Conservation (phyloP, 2,113 vertebrate genomes). For the Dicrurus megarhynchus region DNA sequence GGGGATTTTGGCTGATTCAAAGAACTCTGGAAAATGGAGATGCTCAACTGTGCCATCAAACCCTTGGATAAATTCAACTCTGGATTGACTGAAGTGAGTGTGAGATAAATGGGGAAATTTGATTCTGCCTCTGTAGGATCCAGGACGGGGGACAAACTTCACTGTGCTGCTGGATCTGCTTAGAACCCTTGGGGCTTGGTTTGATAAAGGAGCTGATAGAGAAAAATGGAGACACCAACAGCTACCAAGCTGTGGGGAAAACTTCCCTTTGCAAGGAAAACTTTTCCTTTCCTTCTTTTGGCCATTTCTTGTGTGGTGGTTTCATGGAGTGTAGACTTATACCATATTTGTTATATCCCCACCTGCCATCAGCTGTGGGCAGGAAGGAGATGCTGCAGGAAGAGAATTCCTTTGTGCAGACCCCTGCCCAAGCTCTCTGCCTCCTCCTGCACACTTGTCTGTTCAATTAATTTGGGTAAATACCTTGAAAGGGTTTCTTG, state of each 20-base stretch:
- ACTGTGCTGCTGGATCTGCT: background rate
- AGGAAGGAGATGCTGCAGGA: background rate
- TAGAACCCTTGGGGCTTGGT: background rate
- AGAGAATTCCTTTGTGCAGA: too few species aligned
- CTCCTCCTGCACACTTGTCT: background rate
- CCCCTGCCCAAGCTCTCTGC: background rate
- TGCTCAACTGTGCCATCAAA: background rate
- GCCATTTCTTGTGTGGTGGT: background rate
- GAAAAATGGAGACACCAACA: background rate
- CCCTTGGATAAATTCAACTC: background rate
- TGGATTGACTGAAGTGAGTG: background rate
- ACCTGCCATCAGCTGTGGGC: background rate
- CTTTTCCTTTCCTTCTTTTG: background rate
- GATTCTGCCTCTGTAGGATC: background rate
- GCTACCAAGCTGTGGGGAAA: background rate
- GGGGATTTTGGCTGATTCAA: background rate
- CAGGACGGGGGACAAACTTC: background rate
- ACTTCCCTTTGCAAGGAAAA: background rate
- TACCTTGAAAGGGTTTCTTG: background rate
- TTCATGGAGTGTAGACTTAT: fast-evolving
- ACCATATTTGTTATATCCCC: fast-evolving
- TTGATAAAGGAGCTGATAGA: background rate
- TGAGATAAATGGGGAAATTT: background rate
- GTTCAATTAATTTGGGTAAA: background rate
- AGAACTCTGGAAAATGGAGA: background rate